Conservation (phyloP, 64 coral and sea anemone genomes). For the Montipora capricornis region DNA sequence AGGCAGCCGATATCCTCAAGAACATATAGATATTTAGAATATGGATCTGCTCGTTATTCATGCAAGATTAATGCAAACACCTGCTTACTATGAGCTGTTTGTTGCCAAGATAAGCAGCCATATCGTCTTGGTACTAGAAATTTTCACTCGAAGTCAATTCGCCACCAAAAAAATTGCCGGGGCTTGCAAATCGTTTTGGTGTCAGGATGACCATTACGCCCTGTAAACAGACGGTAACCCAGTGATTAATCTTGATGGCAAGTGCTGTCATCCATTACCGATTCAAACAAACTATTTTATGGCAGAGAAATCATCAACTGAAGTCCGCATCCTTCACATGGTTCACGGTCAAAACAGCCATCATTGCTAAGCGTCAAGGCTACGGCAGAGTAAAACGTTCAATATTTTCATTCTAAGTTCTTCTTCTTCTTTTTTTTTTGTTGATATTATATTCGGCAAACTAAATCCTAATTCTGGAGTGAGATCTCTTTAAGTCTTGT, state of each 20-base stretch:
- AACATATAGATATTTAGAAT: neutral
- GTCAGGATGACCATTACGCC: too few species aligned
- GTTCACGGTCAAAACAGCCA: neutral
- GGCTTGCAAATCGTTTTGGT: too few species aligned
- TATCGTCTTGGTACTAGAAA: too few species aligned
- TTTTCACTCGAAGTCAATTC: neutral
- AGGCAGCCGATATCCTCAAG: neutral
- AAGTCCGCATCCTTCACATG: neutral
- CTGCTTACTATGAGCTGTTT: neutral
- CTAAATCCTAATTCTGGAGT: too few species aligned
- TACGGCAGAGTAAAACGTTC: neutral
- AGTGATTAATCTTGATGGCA: too few species aligned
- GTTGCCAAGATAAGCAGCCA: neutral
- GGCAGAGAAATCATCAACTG: neutral
- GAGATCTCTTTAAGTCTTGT: neutral
- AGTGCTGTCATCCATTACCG: neutral
- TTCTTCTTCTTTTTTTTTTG: too few species aligned
- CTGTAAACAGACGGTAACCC: too few species aligned
- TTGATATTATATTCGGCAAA: too few species aligned
- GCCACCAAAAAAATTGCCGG: too few species aligned
- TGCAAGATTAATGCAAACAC: conserved; percentile 12
- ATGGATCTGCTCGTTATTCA: conserved; percentile 24
- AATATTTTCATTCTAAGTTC: too few species aligned
- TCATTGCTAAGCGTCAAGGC: neutral
- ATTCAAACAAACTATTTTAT: neutral